These are phyloP conservation scores for Catostylus mosaicus DNA, from an alignment of 30 jellyfish, hydroid and myxozoan species.

Conservation along the genomic window DNA sequence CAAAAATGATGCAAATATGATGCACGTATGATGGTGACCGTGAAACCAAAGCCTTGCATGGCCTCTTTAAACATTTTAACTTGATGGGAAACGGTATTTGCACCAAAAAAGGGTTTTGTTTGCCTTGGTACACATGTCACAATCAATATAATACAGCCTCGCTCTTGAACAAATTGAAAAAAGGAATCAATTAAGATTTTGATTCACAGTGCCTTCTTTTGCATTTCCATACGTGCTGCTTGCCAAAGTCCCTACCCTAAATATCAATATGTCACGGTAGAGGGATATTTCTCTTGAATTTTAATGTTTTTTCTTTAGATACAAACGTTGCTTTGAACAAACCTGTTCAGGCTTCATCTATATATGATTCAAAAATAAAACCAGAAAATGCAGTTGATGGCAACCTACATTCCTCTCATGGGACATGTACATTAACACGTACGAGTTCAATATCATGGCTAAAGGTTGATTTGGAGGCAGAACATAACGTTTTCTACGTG, in stretches of 20 bases:
- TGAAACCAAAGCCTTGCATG: too few species aligned
- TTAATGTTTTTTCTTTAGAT: background rate
- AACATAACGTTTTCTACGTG: background rate
- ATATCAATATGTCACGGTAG: background rate
- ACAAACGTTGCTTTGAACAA: background rate
- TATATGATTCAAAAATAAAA: background rate
- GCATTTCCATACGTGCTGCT: background rate
- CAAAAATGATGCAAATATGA: too few species aligned
- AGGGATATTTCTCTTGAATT: background rate
- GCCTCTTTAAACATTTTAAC: too few species aligned
- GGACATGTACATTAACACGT: background rate
- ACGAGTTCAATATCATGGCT: background rate
- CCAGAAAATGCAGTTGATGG: background rate
- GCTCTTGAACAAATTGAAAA: background rate
- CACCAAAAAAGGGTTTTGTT: too few species aligned
- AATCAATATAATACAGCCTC: background rate
- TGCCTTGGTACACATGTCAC: too few species aligned
- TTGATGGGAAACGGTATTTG: too few species aligned
- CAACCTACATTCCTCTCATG: background rate
- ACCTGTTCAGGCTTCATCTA: background rate
- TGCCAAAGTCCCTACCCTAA: background rate
- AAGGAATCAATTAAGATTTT: background rate
- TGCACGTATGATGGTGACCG: too few species aligned
- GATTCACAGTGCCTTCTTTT: background rate
- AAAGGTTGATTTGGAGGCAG: background rate